Conservation (phyloP, 2,888 invertebrate species). For the Laothoe populi region DNA sequence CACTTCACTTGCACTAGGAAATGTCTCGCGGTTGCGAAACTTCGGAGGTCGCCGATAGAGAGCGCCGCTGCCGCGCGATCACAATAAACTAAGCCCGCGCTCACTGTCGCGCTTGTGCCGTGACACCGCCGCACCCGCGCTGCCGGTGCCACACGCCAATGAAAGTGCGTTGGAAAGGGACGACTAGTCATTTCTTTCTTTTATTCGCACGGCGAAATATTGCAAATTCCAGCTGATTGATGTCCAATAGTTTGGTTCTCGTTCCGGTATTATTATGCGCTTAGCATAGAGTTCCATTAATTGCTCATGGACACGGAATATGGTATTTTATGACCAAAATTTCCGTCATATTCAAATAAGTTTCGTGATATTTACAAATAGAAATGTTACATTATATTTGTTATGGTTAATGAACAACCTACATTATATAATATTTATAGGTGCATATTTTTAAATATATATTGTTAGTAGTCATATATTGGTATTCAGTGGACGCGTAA, state of each 20-base stretch:
- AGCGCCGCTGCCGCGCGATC: slow-evolving; percentile 76
- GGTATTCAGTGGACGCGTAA: background rate
- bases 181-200: slow-evolving; percentile 74
- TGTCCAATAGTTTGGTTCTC: slow-evolving; percentile 47
- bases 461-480: background rate
- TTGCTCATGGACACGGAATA: background rate
- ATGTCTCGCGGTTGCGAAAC: slow-evolving; percentile 62
- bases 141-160: slow-evolving; percentile 55
- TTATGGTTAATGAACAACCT: background rate
- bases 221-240: slow-evolving; percentile 64
- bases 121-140: slow-evolving; percentile 36
- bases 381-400: slow-evolving; percentile 14
- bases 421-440: background rate
- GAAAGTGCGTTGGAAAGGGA: slow-evolving; percentile 80
- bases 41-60: slow-evolving; percentile 74
- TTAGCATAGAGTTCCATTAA: slow-evolving; percentile 6
- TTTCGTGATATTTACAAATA: background rate
- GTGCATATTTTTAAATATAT: background rate
- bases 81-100: slow-evolving; percentile 76
- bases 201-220: slow-evolving; percentile 64
- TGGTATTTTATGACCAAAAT: background rate
- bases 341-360: background rate
- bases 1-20: slow-evolving; percentile 78
- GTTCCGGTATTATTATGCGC: slow-evolving; percentile 28
- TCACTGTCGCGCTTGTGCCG: slow-evolving; percentile 59